Percentiles rank a stretch among this genome's conserved stretches.
phyloP scores from a whole-genome alignment of 2,888 invertebrate species.

The Napeogenes inachia region DNA sequence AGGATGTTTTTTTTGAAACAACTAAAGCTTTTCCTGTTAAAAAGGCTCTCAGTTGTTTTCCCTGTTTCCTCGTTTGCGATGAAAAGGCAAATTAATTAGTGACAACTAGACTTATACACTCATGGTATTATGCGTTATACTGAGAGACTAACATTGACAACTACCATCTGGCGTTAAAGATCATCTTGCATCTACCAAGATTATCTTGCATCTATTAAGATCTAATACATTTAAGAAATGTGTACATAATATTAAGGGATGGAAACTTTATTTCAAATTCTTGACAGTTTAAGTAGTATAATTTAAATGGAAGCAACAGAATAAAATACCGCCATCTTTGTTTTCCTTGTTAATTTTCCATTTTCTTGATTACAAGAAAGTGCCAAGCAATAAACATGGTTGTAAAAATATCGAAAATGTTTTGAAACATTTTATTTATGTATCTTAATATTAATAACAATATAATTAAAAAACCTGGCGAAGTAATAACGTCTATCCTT shows the following conservation, averaged over 20 bases:
- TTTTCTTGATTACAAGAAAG: conserved; percentile 14
- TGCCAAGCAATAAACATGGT: background rate
- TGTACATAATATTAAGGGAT: background rate
- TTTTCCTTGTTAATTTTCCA: conserved; percentile 15
- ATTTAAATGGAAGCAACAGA: conserved; percentile 14
- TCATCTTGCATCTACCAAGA: too few species aligned
- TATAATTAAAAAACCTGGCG: too few species aligned
- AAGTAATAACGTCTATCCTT: background rate
- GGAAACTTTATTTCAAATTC: conserved; percentile 18
- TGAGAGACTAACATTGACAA: conserved; percentile 26
- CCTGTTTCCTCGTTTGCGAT: conserved; percentile 32
- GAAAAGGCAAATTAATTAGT: conserved; percentile 57
- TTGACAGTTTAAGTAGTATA: conserved; percentile 8
- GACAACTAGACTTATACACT: conserved; percentile 50
- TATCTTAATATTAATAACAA: too few species aligned
- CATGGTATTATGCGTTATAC: conserved; percentile 50
- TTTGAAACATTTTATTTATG: too few species aligned
- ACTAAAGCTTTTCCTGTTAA: conserved; percentile 31
- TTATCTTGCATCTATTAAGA: background rate
- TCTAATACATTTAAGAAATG: too few species aligned
- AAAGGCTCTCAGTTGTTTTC: conserved; percentile 31
- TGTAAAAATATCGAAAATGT: background rate
- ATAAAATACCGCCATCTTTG: conserved; percentile 17
- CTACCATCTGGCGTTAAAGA: conserved; percentile 41
- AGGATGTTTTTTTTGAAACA: too few species aligned